Evolutionary conservation across 2,113 vertebrate species (phyloP).

Genomic region (Dryoscopus gambensis): DNA sequence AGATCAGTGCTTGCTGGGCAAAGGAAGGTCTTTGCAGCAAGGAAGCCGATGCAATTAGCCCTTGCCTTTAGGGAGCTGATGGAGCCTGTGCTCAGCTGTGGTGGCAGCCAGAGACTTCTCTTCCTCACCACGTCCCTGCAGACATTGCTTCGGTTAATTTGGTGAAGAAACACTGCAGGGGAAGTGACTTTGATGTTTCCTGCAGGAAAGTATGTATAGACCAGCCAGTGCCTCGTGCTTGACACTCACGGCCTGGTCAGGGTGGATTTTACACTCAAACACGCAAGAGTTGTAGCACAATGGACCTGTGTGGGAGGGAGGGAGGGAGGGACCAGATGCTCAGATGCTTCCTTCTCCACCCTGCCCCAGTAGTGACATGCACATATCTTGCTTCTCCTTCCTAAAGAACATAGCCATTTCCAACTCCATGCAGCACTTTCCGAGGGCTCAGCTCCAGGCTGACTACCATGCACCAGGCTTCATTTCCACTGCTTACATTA

Average conservation of each 20-base stretch:
- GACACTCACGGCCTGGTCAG: fast-evolving
- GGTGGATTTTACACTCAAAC: background rate
- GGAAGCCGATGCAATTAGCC: background rate
- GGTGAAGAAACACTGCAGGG: background rate
- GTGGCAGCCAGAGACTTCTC: background rate
- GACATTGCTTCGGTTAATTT: background rate
- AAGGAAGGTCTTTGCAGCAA: background rate
- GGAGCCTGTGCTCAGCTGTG: background rate
- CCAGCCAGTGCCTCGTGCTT: background rate
- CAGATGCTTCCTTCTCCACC: background rate
- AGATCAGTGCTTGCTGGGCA: background rate
- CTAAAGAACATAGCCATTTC: background rate
- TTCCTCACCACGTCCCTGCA: background rate
- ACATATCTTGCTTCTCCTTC: background rate
- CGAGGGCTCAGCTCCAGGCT: background rate
- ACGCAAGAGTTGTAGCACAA: background rate
- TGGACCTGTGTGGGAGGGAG: background rate
- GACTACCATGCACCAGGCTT: background rate
- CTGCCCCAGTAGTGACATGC: background rate
- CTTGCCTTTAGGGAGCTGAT: background rate
- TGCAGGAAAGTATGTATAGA: background rate
- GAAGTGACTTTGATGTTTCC: background rate
- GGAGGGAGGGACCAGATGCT: background rate
- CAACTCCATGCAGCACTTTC: background rate
- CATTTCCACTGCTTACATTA: background rate